Percentiles rank a stretch among this genome's conserved stretches.
Conservation (phyloP, 2,888 invertebrate genomes). For the Strigamia maritima region DNA sequence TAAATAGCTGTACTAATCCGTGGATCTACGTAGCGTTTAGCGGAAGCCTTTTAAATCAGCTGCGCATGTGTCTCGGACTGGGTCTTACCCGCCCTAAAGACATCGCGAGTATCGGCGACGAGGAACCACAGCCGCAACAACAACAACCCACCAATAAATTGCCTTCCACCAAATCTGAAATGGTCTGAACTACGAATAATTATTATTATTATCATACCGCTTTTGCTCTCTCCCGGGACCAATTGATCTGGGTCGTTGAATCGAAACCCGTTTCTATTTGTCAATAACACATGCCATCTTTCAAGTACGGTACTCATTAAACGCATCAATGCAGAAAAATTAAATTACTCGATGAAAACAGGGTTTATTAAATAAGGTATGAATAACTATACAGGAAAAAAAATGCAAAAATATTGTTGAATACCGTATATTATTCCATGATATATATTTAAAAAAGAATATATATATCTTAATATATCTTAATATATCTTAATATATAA, state of each 20-base stretch:
- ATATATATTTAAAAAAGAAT: too few relatives aligned
- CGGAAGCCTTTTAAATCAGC: conserved; percentile 41
- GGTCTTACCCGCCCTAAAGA: conserved; percentile 40
- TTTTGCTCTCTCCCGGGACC: neutral
- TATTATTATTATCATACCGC: too few relatives aligned
- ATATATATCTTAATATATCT: too few relatives aligned
- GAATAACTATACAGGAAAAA: neutral
- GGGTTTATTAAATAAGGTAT: neutral
- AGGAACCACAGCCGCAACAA: conserved; percentile 40
- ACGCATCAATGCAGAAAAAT: conserved; percentile 5
- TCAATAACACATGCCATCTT: neutral
- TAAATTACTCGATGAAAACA: neutral
- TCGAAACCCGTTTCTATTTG: neutral
- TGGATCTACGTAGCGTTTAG: conserved; percentile 55
- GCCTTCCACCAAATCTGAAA: conserved; percentile 25
- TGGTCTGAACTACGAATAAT: conserved; percentile 22
- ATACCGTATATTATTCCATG: too few relatives aligned
- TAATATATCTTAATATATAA: too few relatives aligned
- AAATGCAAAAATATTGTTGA: too few relatives aligned
- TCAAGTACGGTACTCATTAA: neutral
- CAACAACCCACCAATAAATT: conserved; percentile 23
- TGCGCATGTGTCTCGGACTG: conserved; percentile 42
- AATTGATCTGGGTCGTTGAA: neutral
- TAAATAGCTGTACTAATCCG: conserved; percentile 57
- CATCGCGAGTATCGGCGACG: conserved; percentile 41